A percentile compares a stretch with the other conserved stretches of the same genome.
phyloP scores from a whole-genome alignment of 2,113 vertebrate genomes.

The Spea bombifrons region DNA sequence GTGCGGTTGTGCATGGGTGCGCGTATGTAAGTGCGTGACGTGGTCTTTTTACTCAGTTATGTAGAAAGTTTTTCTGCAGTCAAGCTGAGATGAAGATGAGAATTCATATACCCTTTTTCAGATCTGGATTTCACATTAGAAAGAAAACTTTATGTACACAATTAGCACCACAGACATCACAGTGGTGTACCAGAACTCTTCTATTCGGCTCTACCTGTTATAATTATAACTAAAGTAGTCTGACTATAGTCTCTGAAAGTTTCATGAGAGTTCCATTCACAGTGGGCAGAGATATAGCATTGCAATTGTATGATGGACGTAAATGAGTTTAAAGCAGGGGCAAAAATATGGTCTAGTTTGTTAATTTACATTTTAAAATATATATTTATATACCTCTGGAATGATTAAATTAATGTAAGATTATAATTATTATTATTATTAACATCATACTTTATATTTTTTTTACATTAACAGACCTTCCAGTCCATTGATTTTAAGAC shows the following conservation, averaged over 20 bases:
- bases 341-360: background rate
- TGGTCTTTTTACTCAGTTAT: no score
- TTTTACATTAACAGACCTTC: no score
- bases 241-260: background rate
- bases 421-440: no score
- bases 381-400: no score
- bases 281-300: background rate
- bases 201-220: background rate
- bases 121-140: background rate
- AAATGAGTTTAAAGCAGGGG: background rate
- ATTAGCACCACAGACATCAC: background rate
- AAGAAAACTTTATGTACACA: background rate
- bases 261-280: background rate
- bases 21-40: no score
- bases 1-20: no score
- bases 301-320: background rate
- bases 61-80: background rate
- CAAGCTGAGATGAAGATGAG: slow-evolving; percentile 2
- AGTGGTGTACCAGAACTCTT: background rate
- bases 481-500: no score
- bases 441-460: no score
- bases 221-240: background rate
- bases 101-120: background rate
- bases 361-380: no score
- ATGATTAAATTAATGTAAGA: no score